Evolutionary conservation across 2,888 invertebrate genomes (phyloP), one percentile per base, ranked within the genome.

Genomic region (Thelaira solivaga): DNA sequence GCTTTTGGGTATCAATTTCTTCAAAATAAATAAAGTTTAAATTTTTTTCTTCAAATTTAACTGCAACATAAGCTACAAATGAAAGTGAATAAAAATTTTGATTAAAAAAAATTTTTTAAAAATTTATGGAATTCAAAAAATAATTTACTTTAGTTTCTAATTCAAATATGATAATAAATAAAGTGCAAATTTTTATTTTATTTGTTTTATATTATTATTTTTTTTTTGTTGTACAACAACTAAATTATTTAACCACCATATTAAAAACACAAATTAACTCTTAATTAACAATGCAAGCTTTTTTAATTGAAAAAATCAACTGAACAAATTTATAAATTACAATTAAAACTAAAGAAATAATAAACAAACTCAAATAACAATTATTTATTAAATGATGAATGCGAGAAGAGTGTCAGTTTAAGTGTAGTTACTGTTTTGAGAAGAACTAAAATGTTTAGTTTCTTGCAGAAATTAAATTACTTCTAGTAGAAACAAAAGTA

Each of bases 231-330:
- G 16, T 64, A 64, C 24, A 45, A 51, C 68, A 67, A 13, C n/a
- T 68, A 68, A 43, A 64, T 8, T 64, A 59, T 65, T 67, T 61
- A 78, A 78, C 67, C 67, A 78, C 74, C 73, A 74, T 78, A 78
- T 78, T 69, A 65, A 62, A 77, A 78, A 53, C 78, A 78, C 65
- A 78, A 78, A 53, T 71, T 53, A 59, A 74, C 74, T 65, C 29
- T 78, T 73, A 72, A 74, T 61, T 65, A 78, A 78, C 78, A 78
- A 78, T 78, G 78, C 78, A 78, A 78, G 74, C 78, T 74, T 75
- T 65, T 65, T 39, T n/a, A n/a, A n/a, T 61, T 71, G 65, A 74
- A 74, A 64, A 74, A 68, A 74, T 69, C 39, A 74, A 78, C 74
- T 65, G 13, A 71, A 74, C 74, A 74, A 55, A 73, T 67, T 73